Base-by-base conservation (phyloP, 2,113 vertebrate genomes). In the Telmatochromis sp. region DNA sequence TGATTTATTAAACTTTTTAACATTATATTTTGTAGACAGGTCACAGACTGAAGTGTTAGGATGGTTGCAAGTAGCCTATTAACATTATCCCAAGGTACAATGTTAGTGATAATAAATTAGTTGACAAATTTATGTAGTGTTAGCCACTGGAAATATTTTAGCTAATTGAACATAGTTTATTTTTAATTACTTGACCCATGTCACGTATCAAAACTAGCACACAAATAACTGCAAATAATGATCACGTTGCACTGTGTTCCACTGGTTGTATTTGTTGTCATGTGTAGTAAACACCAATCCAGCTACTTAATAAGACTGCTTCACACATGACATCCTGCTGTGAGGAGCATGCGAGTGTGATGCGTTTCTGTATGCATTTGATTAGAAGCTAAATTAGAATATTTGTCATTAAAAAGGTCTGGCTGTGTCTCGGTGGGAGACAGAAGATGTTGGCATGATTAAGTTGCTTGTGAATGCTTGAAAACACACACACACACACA, bases 371-470 rank as follows among this genome's bases (percentile, higher is more conserved):
- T 80, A 35, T 81, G 83, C 5, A 19, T 91, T 58, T 91, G 81
- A 93, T 91, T 68, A 80, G 81, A 86, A 8, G 4, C 82, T 12
- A 54, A 83, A 92, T 85, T 75, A 19, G 28, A 88, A 90, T 83
- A 60, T 83, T 92, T 87, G 85, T 88, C 80, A 89, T 91, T 89
- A 89, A 85, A 84, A 80, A 47, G 73, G 21, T 60, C 85, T 73
- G 11, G 51, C 63, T 92, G 90, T 7, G 54, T 63, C 45, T 80
- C 80, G 15, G 82, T 4, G 71, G 58, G 88, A 89, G 79, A 42
- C 37, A 13, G 28, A 73, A 73, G 42, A 85, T 17, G 35, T 51
- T 89, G 60, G 60, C 19, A 33, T 91, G 79, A 92, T 89, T 84
- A 84, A 84, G 47, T 35, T 60, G 85, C 53, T 88, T 28, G 12